Conservation (phyloP, 2,113 vertebrate genomes). For the Cyprinus carpio region DNA sequence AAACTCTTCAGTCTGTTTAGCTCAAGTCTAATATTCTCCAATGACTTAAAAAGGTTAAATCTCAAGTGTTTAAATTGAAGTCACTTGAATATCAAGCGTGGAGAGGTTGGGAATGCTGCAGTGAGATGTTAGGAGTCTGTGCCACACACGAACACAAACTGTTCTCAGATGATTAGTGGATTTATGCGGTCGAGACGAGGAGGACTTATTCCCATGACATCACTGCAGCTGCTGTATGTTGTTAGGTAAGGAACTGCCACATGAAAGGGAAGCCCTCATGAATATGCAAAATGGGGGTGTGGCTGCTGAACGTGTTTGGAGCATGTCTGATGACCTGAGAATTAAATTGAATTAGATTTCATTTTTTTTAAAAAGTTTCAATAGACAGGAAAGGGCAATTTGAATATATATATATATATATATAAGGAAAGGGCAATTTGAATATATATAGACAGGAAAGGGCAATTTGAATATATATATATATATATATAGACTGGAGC, state of each 20-base stretch:
- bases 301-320: background rate
- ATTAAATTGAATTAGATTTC: background rate
- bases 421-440: no score
- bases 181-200: background rate
- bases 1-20: background rate
- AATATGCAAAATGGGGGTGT: conserved; percentile 12
- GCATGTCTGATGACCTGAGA: background rate
- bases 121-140: background rate
- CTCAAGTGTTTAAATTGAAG: background rate
- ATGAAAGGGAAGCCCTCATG: conserved; percentile 28
- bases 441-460: background rate
- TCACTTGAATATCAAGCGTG: background rate
- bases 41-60: background rate
- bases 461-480: no score
- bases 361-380: background rate
- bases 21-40: background rate
- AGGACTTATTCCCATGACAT: conserved; percentile 6
- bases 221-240: conserved; percentile 19
- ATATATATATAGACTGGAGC: background rate
- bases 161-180: background rate
- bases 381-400: background rate
- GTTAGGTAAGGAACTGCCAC: background rate
- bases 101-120: background rate
- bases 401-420: no score
- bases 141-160: background rate